Base-by-base conservation (phyloP, 1,140 invertebrate genomes). In the Drosophila equinoxialis region DNA sequence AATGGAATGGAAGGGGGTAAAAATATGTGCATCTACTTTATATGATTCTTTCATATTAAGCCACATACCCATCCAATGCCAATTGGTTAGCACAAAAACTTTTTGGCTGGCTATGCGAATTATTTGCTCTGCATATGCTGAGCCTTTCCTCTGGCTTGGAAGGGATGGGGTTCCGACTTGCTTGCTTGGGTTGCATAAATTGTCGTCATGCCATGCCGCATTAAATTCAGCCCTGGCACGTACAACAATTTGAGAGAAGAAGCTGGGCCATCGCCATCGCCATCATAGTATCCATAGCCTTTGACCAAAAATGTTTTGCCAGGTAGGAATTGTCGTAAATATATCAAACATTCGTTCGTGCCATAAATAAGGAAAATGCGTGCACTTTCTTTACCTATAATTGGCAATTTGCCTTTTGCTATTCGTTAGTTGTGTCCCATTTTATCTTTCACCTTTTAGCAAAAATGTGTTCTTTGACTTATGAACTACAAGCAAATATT, bases 331-430 rank as follows among this genome's bases (percentile, higher is more conserved):
- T 68, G 62, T 74, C 65, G 62, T 68, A 77, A 68, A 68, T 74
- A 77, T 74, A 75, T 71, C 62, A 77, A 69, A 77, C 26, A 74
- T 66, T 71, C 58, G 68, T 71, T 72, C 62, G 65, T 79, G 76
- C 68, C 76, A 79, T 76, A 79, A 79, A 79, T 79, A 76, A 76
- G 77, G 61, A 75, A 76, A 76, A 17, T 68, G 66, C 72, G 64
- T 75, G 77, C 65, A 79, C 65, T 79, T 76, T 71, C 57, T 75
- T 30, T 54, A 51, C 57, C 65, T 20, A 79, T 79, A 79, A 79
- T 79, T 79, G 77, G 68, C 77, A 79, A 79, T 79, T 79, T 79
- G 73, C 72, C 65, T 76, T 79, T 51, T 54, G 23, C 64, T 41
- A 55, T 60, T 58, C 33, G 55, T 77, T 74, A 74, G 75, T 77